Conservation (phyloP, 2,797 vertebrate species). For the Diglossa cyanea region DNA sequence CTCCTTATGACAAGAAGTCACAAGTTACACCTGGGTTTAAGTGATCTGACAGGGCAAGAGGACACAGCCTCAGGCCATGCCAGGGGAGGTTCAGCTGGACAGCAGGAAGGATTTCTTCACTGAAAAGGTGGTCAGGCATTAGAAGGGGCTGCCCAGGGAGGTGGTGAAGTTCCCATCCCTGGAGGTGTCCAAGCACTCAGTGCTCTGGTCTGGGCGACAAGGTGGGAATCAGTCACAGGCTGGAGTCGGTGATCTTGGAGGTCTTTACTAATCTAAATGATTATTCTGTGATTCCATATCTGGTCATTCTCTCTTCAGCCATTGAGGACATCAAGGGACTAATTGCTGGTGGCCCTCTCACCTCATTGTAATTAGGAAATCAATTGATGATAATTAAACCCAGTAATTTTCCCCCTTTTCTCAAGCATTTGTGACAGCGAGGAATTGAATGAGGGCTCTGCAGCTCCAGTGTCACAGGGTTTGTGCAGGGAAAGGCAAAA, state of each 20-base stretch:
- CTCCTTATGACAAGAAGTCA: accelerated
- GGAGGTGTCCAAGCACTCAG: background rate
- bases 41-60: background rate
- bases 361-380: background rate
- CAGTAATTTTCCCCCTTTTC: background rate
- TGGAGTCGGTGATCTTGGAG: accelerated
- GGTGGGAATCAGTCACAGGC: no score
- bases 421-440: background rate
- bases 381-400: background rate
- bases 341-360: background rate
- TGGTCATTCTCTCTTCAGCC: background rate
- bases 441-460: background rate
- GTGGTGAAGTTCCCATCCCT: background rate
- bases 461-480: background rate
- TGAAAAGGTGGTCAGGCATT: background rate
- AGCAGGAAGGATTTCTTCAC: background rate
- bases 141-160: background rate
- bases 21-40: background rate
- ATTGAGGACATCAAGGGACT: no score
- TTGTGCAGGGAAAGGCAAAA: background rate
- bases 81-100: background rate
- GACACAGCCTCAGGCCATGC: no score
- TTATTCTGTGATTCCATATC: background rate
- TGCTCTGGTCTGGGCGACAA: background rate
- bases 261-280: background rate